Base-by-base conservation (phyloP, 1,140 invertebrate genomes). In the Harpegnathos saltator region DNA sequence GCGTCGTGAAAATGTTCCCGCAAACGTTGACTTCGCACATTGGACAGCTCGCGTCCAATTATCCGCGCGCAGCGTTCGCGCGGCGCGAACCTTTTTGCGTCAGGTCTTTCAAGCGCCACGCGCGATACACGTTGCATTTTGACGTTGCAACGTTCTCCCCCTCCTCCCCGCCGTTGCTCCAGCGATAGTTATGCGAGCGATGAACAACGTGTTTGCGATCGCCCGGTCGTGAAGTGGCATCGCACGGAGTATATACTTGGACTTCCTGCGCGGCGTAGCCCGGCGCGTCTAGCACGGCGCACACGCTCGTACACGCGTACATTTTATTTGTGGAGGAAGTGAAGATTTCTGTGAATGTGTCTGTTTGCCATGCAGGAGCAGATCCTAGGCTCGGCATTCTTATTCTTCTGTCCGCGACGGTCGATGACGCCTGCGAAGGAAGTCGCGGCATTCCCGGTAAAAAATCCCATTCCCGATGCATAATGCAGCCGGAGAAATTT, bases 361-460 rank as follows among this genome's bases (percentile, higher is more conserved):
- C 89, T 90, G 87, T 83, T 90, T 90, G 63, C 89, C 89, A 90
- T 90, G 89, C 89, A 89, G 86, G 81, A 75, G 83, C 89, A 89
- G 82, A 89, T 90, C 85, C 85, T 89, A 90, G 88, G 54, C 88
- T 82, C 72, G 82, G 84, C 88, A 88, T 88, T 90, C 86, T 83
- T 85, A 84, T 88, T 88, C 84, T 86, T 88, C 73, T 84, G 61
- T 74, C 61, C 81, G 56, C 78, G 77, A n/a, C n/a, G 86, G 59
- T 77, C 68, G 89, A 88, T 89, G 87, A 90, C 89, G 89, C 86
- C 84, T 77, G 58, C 68, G 69, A 83, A 89, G 84, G 88, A 86
- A 90, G 86, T 89, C 72, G 86, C 54, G 56, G 68, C 80, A 83
- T 88, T 90, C 89, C 74, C 61, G 59, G 80, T 83, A 88, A 88